Conservation (phyloP, 2,113 vertebrate species). For the Lophotis ruficrista region DNA sequence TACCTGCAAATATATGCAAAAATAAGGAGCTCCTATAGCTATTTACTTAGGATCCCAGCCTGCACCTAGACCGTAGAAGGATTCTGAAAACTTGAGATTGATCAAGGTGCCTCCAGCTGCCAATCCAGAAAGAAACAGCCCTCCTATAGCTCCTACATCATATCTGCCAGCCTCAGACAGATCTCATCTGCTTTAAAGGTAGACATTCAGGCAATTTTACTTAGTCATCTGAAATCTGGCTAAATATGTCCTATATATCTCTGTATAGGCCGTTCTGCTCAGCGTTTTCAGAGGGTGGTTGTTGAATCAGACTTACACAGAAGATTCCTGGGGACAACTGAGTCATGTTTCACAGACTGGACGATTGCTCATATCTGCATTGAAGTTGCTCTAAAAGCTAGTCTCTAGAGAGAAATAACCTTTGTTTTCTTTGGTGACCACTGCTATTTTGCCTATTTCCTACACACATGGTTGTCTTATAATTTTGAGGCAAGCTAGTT, state of each 20-base stretch:
- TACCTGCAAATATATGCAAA: not conserved
- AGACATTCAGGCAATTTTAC: not conserved
- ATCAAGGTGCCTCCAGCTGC: not conserved
- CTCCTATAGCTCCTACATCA: not conserved
- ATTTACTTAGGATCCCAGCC: not conserved
- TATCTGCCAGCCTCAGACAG: not conserved
- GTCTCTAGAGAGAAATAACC: not conserved
- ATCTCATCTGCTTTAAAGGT: not conserved
- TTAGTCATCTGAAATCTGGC: not conserved
- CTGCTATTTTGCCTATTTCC: not conserved
- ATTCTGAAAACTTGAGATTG: not conserved
- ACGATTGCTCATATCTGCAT: not conserved
- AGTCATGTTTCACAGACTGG: not conserved
- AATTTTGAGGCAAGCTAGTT: fast-evolving
- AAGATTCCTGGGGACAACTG: not conserved
- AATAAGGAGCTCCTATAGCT: not conserved
- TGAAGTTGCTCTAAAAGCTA: not conserved
- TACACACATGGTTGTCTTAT: not conserved
- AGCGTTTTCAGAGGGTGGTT: not conserved
- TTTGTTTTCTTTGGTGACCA: not conserved
- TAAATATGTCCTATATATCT: fast-evolving
- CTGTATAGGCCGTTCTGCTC: not conserved
- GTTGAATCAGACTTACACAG: not conserved
- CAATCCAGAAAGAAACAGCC: not conserved
- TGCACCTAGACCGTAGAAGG: fast-evolving